Evolutionary conservation across 2,888 invertebrate genomes (phyloP), one percentile per base, ranked within the genome.

Genomic region (Dynastes hyllus): DNA sequence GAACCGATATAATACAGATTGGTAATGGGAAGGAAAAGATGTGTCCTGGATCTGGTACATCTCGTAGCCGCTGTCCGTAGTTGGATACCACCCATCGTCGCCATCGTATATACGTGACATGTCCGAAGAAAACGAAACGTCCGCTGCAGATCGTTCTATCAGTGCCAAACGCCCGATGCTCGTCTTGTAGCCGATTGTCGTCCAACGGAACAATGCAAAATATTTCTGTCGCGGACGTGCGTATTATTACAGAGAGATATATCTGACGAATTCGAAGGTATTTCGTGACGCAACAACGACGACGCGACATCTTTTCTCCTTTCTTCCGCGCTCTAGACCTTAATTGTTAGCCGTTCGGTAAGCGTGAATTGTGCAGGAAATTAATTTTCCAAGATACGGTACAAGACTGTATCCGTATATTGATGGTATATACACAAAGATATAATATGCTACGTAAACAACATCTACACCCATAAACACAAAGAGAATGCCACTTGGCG

Each of bases 191-290:
- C 63, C 61, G 70, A 78, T 78, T 78, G 78, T 78, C 78, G 61
- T 70, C 78, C 37, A 51, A 16, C 61, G 61, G 77, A 78, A 78
- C 78, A 78, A 78, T 63, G 70, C 78, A 78, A 70, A 78, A 78
- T 78, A 78, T 78, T 78, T 78, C 78, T 78, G 78, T 63, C 53
- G 53, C 45, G 40, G 78, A 78, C 78, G 65, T 65, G 63, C 45
- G 45, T 32, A 71, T 78, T 78, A 73, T 78, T 71, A 73, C 73
- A 78, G 45, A 78, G 37, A 69, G 67, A 67, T 22, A 16, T 66
- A 37, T 40, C 16, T 67, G 45, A 22, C 32, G 71, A 37, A 55
- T 71, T 37, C 55, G 55, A 16, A 27, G 55, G 11, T 40, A 58
- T 58, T 8, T 55, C 32, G 45, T 45, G 11, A 45, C 45, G 40